Evolutionary conservation across 30 jellyfish, hydroid and myxozoan genomes (phyloP), one percentile per base, ranked within the genome.

Genomic region (Catostylus mosaicus): DNA sequence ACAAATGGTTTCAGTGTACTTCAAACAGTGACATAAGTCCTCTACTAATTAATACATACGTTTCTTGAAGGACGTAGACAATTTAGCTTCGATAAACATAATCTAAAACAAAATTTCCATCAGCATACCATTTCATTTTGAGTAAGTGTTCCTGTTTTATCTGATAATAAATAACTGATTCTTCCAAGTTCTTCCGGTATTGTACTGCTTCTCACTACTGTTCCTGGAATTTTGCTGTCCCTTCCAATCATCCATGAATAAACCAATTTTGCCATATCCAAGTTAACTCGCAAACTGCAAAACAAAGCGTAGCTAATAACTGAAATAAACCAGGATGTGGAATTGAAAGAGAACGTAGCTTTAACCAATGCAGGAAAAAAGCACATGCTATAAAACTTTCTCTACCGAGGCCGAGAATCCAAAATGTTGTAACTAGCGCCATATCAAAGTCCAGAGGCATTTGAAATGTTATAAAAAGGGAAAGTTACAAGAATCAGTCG

Each of bases 181-280:
- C 98, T 82, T 30, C 98, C 98, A 27, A 92, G 84, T 63, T 92
- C 98, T 64, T 92, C 98, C 9, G 98, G 96, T 19, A 92, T 92
- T 63, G 98, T 92, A 74, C 98, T 92, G 48, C 95, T 84, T 27
- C 98, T 85, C n/a, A 92, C 98, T 36, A 92, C 98, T 1, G 98
- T 92, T n/a, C 74, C 96, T 0, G 96, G 96, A 22, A 92, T 92
- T 8, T 92, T 69, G 37, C 80, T 71, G 27, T 92, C 98, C 32
- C 87, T 34, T 30, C 96, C 89, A 29, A 92, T 92, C 76, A 92
- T 48, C 96, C 96, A 81, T 18, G 98, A 86, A 59, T 92, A 92
- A 20, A 77, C 95, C 59, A 92, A 64, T 63, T 92, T 92, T 24
- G 98, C 98, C 96, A 92, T 72, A 46, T 92, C 98, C 74, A 92